Conservation (phyloP, 2,888 invertebrate species). For the Drosophila nr. medialis region DNA sequence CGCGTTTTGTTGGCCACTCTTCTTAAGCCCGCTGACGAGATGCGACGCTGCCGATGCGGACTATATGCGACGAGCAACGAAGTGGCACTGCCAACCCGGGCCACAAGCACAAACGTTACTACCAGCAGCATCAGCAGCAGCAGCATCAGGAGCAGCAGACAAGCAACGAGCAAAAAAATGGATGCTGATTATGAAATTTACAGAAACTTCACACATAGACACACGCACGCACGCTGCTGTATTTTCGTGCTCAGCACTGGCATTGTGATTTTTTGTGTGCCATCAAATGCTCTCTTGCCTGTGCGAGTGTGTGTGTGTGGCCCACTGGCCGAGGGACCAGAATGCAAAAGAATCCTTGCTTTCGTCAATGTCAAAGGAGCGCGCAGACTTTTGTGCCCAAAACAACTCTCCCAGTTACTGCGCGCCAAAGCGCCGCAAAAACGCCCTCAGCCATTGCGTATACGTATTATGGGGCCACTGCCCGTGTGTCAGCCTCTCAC, state of each 20-base stretch:
- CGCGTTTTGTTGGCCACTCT: conserved; percentile 49
- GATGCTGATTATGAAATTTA: conserved; percentile 71
- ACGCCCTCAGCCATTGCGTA: conserved; percentile 48
- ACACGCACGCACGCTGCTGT: conserved; percentile 19
- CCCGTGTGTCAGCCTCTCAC: conserved; percentile 25
- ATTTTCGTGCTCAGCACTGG: conserved; percentile 21
- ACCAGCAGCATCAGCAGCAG: conserved; percentile 36
- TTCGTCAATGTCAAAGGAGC: conserved; percentile 68
- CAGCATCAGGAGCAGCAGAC: conserved; percentile 29
- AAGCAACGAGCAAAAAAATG: conserved; percentile 45
- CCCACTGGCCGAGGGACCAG: conserved; percentile 5
- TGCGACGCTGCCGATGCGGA: conserved; percentile 65
- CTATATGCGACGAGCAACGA: conserved; percentile 79
- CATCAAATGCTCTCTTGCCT: conserved; percentile 18
- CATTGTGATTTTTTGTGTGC: conserved; percentile 27
- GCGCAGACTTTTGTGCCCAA: conserved; percentile 30
- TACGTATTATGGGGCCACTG: conserved; percentile 53
- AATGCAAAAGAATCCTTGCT: conserved; percentile 30
- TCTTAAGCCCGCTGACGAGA: conserved; percentile 52
- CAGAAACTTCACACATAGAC: conserved; percentile 44
- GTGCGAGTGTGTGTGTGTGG: conserved; percentile 6
- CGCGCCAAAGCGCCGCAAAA: conserved; percentile 44
- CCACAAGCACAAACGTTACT: conserved; percentile 52
- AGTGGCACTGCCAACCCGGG: conserved; percentile 78
- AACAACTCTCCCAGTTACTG: conserved; percentile 19